Conservation (phyloP, 2,113 vertebrate genomes). For the Heptranchias perlo region DNA sequence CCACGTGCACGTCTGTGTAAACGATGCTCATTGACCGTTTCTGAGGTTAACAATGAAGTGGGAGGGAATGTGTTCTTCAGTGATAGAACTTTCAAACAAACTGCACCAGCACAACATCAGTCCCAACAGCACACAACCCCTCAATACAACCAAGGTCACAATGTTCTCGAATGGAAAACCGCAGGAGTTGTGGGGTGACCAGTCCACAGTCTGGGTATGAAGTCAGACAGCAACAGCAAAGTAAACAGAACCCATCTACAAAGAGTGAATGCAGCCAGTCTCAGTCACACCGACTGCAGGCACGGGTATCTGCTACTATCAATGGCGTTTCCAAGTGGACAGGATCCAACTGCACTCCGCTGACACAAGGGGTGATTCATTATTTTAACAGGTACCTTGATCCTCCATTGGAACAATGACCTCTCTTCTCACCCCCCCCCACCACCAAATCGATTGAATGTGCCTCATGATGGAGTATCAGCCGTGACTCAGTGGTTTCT, state of each 20-base stretch:
- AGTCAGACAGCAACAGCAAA: neutral
- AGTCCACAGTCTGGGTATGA: neutral
- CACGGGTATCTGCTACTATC: neutral
- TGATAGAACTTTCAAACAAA: neutral
- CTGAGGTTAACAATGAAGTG: neutral
- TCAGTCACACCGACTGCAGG: too few relatives aligned
- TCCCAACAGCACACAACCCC: neutral
- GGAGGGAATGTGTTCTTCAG: neutral
- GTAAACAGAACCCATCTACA: neutral
- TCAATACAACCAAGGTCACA: neutral
- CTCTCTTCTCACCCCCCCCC: too few relatives aligned
- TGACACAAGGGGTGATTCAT: neutral
- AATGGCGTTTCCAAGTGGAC: neutral
- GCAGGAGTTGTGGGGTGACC: neutral
- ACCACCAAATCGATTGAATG: neutral
- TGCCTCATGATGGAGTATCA: neutral
- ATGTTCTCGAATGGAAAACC: neutral
- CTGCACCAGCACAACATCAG: neutral
- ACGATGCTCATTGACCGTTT: neutral
- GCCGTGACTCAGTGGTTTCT: neutral
- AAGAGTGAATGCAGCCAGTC: neutral
- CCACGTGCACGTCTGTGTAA: neutral
- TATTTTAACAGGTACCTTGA: neutral
- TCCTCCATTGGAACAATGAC: neutral
- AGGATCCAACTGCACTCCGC: neutral